Conservation (phyloP, 2,797 vertebrate species). For the Chromis chromis region DNA sequence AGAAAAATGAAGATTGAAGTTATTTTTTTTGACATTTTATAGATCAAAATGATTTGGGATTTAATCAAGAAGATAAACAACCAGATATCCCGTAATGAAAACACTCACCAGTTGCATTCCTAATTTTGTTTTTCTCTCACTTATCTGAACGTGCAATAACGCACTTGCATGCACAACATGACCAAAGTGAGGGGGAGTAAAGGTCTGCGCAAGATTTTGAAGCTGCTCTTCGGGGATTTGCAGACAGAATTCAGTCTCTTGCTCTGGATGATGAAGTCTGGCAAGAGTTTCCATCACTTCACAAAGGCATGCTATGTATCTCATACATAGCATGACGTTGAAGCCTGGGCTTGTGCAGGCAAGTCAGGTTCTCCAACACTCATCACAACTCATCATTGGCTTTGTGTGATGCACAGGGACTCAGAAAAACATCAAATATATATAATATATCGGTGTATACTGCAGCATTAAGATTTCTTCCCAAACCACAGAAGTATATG, state of each 20-base stretch:
- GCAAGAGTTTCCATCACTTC: slow-evolving; percentile 8
- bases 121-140: background rate
- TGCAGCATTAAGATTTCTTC: background rate
- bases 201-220: background rate
- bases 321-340: no score
- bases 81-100: no score
- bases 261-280: background rate
- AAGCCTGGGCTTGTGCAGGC: background rate
- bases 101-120: no score
- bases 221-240: slow-evolving; percentile 10
- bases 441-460: background rate
- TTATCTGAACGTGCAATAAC: background rate
- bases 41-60: background rate
- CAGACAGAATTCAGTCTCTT: background rate
- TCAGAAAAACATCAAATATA: no score
- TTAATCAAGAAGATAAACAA: no score
- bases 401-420: background rate
- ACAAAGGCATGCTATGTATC: no score
- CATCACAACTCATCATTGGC: background rate
- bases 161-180: background rate
- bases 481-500: background rate
- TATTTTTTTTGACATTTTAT: slow-evolving; percentile 16
- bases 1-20: background rate
- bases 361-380: background rate
- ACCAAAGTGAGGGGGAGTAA: slow-evolving; percentile 6